A percentile compares a stretch with the other conserved stretches of the same genome.
Conservation (phyloP, 2,888 invertebrate species). For the Drosophila fungiperda region DNA sequence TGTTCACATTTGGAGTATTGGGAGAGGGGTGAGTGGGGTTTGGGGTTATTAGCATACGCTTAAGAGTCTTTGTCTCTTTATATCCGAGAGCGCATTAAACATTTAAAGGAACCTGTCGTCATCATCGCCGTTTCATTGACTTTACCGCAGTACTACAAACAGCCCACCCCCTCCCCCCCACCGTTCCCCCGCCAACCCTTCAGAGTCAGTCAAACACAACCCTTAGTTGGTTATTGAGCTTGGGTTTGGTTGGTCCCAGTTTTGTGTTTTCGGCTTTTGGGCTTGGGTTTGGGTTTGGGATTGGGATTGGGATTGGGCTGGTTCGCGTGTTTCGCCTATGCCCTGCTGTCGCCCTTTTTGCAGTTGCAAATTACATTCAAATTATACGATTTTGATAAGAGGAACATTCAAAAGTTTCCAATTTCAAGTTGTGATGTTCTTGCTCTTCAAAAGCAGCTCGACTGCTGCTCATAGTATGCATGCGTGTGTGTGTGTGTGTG, state of each 20-base stretch:
- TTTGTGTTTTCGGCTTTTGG: slow-evolving; percentile 5
- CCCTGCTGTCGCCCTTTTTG: slow-evolving; percentile 62
- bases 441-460: slow-evolving; percentile 61
- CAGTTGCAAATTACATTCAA: slow-evolving; percentile 84
- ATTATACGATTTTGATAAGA: slow-evolving; percentile 84
- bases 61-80: slow-evolving; percentile 70
- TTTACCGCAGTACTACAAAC: slow-evolving; percentile 75
- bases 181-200: background rate
- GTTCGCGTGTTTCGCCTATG: slow-evolving; percentile 5
- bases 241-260: slow-evolving; percentile 17
- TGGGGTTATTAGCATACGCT: slow-evolving; percentile 40
- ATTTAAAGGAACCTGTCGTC: slow-evolving; percentile 77
- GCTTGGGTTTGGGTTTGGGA: background rate
- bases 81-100: slow-evolving; percentile 65
- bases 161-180: slow-evolving; percentile 7
- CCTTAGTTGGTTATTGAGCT: slow-evolving; percentile 28
- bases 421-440: slow-evolving; percentile 79
- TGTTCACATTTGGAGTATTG: background rate
- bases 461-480: background rate
- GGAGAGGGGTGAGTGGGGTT: background rate
- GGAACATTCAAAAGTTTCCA: slow-evolving; percentile 84
- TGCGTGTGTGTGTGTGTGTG: background rate
- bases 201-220: slow-evolving; percentile 9
- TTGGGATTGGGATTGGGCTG: slow-evolving; percentile 5
- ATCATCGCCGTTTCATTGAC: slow-evolving; percentile 74